Percentiles rank a stretch among this genome's conserved stretches.
Evolutionary conservation across 1,140 invertebrate genomes (phyloP).

Genomic region (Mylabris phalerata): DNA sequence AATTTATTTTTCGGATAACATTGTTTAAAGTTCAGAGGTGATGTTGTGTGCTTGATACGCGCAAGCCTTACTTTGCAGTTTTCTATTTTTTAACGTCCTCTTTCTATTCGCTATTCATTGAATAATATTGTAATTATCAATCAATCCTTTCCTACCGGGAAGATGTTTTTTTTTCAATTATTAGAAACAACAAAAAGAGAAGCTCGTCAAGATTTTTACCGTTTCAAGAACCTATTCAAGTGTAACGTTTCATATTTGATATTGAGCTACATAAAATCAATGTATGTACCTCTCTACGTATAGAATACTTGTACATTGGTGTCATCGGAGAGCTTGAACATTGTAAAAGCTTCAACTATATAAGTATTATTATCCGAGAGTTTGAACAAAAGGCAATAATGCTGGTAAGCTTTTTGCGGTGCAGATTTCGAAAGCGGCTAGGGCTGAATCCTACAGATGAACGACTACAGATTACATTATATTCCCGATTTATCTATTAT

Average conservation of each 20-base stretch:
- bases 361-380: constrained; percentile 15
- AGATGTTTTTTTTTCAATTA: too few species aligned
- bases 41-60: constrained; percentile 2
- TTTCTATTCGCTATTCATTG: too few species aligned
- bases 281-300: too few species aligned
- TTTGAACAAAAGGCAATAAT: constrained; percentile 21
- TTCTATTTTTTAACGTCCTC: too few species aligned
- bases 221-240: too few species aligned
- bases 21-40: constrained; percentile 17
- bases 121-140: too few species aligned
- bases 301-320: background rate
- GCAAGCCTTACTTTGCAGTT: constrained; percentile 5
- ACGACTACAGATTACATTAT: constrained; percentile 30
- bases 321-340: constrained; percentile 6
- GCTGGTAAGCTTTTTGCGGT: constrained; percentile 20
- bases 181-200: too few species aligned
- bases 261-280: too few species aligned
- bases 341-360: constrained; percentile 7
- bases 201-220: too few species aligned
- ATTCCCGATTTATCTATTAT: constrained; percentile 31
- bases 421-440: constrained; percentile 28
- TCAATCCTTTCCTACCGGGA: too few species aligned
- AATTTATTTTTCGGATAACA: constrained; percentile 17
- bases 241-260: too few species aligned
- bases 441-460: constrained; percentile 28